Conservation (phyloP, 2,888 invertebrate species). For the Candidula unifasciata region DNA sequence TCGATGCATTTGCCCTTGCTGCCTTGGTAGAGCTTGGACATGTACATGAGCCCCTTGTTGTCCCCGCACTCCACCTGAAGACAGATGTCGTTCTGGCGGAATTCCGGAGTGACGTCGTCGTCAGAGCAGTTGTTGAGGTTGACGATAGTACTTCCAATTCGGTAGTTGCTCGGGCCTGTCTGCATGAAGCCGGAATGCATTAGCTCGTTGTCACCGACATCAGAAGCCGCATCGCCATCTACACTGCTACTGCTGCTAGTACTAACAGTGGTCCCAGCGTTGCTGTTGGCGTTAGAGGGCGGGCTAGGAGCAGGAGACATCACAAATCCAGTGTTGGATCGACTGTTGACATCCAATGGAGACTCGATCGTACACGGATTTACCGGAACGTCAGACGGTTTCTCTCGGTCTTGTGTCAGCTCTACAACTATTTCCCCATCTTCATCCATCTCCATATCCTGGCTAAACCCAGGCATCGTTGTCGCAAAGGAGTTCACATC, state of each 20-base stretch:
- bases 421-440: not conserved
- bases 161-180: conserved; percentile 56
- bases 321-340: not conserved
- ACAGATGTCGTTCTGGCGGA: conserved; percentile 66
- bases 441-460: conserved; percentile 39
- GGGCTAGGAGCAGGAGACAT: conserved; percentile 3
- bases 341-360: not conserved
- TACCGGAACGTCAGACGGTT: not conserved
- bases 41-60: conserved; percentile 76
- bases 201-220: conserved; percentile 43
- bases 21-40: conserved; percentile 78
- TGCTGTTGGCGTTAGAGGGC: conserved; percentile 3
- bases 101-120: conserved; percentile 58
- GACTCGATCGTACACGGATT: not conserved
- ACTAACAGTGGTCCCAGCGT: not conserved
- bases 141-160: conserved; percentile 55
- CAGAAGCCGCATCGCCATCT: conserved; percentile 29
- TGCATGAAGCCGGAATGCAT: conserved; percentile 56
- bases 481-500: conserved; percentile 3
- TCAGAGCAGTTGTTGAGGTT: conserved; percentile 57
- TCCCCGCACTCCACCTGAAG: conserved; percentile 77
- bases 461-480: conserved; percentile 27
- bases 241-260: conserved; percentile 32
- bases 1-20: conserved; percentile 79
- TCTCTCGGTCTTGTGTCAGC: not conserved